A percentile compares a stretch with the other conserved stretches of the same genome.
These are phyloP conservation scores for Xestia rhomboidea DNA, from an alignment of 2,888 invertebrate genomes.

Conservation along the genomic window DNA sequence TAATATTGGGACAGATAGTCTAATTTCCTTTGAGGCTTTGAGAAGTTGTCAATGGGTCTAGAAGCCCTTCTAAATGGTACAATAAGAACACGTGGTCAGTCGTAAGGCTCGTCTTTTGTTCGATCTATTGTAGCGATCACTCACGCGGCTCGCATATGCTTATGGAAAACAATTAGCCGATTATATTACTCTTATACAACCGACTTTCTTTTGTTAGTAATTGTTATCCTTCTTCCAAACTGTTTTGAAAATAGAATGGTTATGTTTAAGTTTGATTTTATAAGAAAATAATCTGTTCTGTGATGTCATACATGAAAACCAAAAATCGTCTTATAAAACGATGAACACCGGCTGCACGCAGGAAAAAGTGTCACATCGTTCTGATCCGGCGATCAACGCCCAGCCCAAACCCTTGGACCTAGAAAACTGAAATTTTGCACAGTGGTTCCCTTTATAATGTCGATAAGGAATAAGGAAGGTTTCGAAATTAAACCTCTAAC, in stretches of 20 bases:
- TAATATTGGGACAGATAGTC: constrained; percentile 48
- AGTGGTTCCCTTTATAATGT: too few relatives aligned
- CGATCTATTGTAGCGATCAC: constrained; percentile 47
- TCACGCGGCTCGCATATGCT: constrained; percentile 52
- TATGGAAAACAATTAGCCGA: constrained; percentile 28
- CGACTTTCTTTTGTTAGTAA: constrained; percentile 31
- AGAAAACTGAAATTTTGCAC: too few relatives aligned
- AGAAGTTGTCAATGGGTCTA: constrained; percentile 27
- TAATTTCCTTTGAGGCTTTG: constrained; percentile 52
- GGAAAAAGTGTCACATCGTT: too few relatives aligned
- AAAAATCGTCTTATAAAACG: too few relatives aligned
- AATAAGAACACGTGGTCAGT: constrained; percentile 50
- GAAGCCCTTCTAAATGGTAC: constrained; percentile 37
- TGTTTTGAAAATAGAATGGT: constrained; percentile 21
- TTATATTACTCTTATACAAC: constrained; percentile 53
- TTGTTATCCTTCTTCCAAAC: constrained; percentile 25
- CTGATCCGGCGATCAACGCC: too few relatives aligned
- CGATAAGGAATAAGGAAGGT: too few relatives aligned
- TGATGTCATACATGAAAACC: neutral
- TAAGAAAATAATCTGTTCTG: neutral
- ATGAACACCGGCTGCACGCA: too few relatives aligned
- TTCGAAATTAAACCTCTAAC: too few relatives aligned
- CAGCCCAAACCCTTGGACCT: too few relatives aligned
- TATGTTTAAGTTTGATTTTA: constrained; percentile 14
- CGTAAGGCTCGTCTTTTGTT: constrained; percentile 41